Conservation (phyloP, 2,113 vertebrate species). For the Gorsachius goisagi region DNA sequence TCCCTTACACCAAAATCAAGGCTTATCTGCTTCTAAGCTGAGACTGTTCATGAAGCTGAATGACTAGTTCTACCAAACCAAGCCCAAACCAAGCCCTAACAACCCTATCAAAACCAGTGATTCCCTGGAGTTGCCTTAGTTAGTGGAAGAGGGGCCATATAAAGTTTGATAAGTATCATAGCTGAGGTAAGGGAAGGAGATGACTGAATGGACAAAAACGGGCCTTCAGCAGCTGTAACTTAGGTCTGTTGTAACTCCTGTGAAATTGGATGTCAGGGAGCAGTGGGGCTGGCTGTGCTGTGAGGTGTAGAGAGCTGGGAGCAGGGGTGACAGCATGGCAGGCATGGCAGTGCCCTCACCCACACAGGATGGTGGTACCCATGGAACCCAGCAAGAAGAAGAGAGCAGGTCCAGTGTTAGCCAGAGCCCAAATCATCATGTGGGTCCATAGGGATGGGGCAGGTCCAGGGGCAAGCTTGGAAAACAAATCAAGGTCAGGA, state of each 20-base stretch:
- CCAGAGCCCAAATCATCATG: neutral
- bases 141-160: neutral
- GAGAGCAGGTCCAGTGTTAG: neutral
- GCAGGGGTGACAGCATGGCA: accelerated
- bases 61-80: neutral
- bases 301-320: neutral
- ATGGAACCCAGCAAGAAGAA: neutral
- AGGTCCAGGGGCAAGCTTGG: neutral
- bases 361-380: accelerated
- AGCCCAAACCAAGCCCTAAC: too few species aligned
- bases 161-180: neutral
- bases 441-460: neutral
- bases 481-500: neutral
- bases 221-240: accelerated
- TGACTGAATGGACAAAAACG: neutral
- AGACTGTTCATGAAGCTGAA: neutral
- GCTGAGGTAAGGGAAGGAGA: neutral
- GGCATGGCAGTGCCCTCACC: neutral
- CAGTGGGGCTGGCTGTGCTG: neutral
- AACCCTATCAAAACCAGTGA: accelerated
- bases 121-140: neutral
- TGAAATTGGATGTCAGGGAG: neutral
- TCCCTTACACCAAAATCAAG: neutral
- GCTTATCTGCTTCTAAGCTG: neutral
- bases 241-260: neutral